Percentiles rank a stretch among this genome's conserved stretches.
Conservation (phyloP, 2,888 invertebrate species). For the Parelbella ahira region DNA sequence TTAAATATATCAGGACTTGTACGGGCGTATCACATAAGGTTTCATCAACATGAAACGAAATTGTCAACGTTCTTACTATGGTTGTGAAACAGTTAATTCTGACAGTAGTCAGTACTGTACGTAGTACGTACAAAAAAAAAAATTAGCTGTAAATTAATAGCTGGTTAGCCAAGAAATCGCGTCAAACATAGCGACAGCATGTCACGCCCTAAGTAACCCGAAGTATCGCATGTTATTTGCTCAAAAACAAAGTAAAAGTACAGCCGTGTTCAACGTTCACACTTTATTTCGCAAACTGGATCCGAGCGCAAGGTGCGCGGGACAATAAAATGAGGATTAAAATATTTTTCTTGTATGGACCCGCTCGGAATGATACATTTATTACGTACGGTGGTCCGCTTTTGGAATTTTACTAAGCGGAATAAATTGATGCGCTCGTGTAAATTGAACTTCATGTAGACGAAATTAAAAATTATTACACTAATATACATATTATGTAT, state of each 20-base stretch:
- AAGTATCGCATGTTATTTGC: conserved; percentile 21
- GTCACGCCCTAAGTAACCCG: conserved; percentile 7
- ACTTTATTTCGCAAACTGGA: conserved; percentile 26
- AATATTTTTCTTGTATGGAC: conserved; percentile 22
- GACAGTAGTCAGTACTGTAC: no score
- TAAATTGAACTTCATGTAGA: neutral
- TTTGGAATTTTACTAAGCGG: conserved; percentile 2
- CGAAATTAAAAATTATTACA: neutral
- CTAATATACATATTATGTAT: no score
- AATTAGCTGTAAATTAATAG: no score
- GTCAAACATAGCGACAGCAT: conserved; percentile 4
- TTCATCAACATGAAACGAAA: no score
- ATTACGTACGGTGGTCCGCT: neutral
- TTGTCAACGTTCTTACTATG: no score
- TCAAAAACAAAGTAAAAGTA: conserved; percentile 23
- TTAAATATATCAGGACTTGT: no score
- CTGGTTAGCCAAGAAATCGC: conserved; percentile 2
- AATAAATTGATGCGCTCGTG: neutral
- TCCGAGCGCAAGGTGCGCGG: conserved; percentile 19
- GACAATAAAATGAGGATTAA: conserved; percentile 26
- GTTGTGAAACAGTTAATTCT: no score
- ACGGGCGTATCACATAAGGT: no score
- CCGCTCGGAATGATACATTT: conserved; percentile 6
- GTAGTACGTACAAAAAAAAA: no score
- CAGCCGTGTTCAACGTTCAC: conserved; percentile 20